phyloP scores from a whole-genome alignment of 2,797 vertebrate genomes.

The Coccyzus lansbergi region DNA sequence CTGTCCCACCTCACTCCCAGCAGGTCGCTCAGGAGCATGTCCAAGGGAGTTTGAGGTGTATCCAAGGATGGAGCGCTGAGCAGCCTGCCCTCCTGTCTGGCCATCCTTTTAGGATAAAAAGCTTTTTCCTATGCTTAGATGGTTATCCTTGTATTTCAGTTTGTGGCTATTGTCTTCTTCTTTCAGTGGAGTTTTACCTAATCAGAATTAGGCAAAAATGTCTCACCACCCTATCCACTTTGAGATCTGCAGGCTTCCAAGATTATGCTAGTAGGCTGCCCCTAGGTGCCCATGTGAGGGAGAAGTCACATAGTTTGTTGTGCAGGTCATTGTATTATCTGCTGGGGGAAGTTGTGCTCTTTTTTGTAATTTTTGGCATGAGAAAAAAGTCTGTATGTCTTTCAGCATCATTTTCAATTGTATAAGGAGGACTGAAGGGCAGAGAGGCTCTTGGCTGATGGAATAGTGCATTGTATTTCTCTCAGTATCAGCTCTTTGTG shows the following conservation, averaged over 20 bases:
- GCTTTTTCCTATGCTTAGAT: not conserved
- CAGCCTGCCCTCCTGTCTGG: rapidly evolving
- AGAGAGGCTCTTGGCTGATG: not conserved
- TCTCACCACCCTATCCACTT: not conserved
- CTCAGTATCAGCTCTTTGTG: not conserved
- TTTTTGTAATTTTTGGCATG: not conserved
- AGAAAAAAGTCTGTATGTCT: not conserved
- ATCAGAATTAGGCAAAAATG: rapidly evolving
- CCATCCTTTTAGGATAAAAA: no score
- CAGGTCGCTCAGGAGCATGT: rapidly evolving
- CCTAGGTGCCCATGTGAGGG: rapidly evolving
- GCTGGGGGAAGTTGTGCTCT: not conserved
- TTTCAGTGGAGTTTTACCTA: no score
- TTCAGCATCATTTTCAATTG: not conserved
- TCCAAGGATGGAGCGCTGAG: not conserved
- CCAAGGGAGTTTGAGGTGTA: no score
- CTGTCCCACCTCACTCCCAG: rapidly evolving
- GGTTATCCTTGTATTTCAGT: not conserved
- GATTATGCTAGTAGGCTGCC: rapidly evolving
- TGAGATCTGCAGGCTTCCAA: not conserved
- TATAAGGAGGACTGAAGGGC: not conserved
- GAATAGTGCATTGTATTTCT: not conserved
- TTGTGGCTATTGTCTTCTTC: not conserved
- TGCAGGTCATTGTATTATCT: not conserved
- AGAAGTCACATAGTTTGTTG: not conserved